These are phyloP conservation scores for Petrosia ficiformis DNA, from an alignment of 37 sponge, comb jelly and placozoan species.

Conservation along the genomic window DNA sequence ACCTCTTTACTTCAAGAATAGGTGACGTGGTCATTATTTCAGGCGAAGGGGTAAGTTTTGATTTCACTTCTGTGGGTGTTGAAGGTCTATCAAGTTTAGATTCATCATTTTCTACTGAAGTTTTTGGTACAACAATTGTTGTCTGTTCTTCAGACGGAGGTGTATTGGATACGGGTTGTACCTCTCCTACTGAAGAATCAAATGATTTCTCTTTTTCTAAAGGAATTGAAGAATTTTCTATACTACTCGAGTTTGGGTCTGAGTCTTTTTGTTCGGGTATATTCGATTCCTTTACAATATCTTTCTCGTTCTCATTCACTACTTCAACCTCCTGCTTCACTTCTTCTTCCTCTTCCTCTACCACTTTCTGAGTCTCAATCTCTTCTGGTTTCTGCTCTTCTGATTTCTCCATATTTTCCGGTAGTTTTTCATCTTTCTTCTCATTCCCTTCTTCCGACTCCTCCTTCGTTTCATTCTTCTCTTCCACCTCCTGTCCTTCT, in stretches of 20 bases:
- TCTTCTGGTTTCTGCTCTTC: neutral
- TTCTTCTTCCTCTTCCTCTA: neutral
- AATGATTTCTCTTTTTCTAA: too few species aligned
- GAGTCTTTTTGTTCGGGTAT: neutral
- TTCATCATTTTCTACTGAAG: neutral
- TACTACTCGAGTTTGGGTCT: neutral
- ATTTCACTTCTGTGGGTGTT: neutral
- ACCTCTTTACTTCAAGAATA: too few species aligned
- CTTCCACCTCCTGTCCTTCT: neutral
- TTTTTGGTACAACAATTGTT: too few species aligned
- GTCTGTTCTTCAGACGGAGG: too few species aligned
- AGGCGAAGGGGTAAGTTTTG: too few species aligned
- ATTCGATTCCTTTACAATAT: neutral
- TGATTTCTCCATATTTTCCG: too few species aligned
- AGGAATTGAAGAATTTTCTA: too few species aligned
- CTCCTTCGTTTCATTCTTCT: neutral
- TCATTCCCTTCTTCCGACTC: neutral
- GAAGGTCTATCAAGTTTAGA: neutral
- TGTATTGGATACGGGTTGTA: too few species aligned
- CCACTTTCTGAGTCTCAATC: neutral
- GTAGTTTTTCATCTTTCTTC: too few species aligned
- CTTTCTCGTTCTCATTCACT: neutral
- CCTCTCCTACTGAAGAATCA: too few species aligned
- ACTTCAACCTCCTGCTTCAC: constrained; percentile 1
- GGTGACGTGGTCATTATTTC: too few species aligned